Evolutionary conservation across 1,140 invertebrate genomes (phyloP).

Genomic region (Drosophila subobscura): DNA sequence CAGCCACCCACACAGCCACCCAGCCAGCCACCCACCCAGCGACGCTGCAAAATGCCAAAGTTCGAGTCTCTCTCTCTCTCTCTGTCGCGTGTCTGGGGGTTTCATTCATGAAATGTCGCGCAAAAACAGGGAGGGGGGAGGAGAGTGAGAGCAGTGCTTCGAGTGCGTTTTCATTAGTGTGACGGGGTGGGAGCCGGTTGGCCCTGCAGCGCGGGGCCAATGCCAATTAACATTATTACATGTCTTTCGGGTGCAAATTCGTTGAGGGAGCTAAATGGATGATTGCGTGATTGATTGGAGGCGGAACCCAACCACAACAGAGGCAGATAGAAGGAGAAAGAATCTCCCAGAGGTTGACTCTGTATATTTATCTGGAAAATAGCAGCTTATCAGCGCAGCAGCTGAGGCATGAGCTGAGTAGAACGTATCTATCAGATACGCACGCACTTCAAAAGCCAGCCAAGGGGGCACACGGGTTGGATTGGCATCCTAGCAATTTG

Average conservation of each 20-base stretch:
- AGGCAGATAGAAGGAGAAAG: background rate
- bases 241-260: slow-evolving; percentile 34
- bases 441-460: too few species aligned
- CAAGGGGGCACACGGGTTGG: too few species aligned
- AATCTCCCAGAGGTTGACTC: background rate
- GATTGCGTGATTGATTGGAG: slow-evolving; percentile 36
- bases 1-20: background rate
- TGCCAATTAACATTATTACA: slow-evolving; percentile 52
- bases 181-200: slow-evolving; percentile 2
- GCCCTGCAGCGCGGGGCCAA: slow-evolving; percentile 15
- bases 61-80: background rate
- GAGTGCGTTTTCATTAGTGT: slow-evolving; percentile 51
- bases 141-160: background rate
- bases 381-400: too few species aligned
- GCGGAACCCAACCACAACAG: slow-evolving; percentile 7
- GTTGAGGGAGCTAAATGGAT: slow-evolving; percentile 21
- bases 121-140: background rate
- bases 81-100: slow-evolving; percentile 9
- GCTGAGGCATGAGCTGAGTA: too few species aligned
- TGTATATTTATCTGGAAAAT: slow-evolving; percentile 10
- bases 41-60: slow-evolving; percentile 33
- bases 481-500: slow-evolving; percentile 12
- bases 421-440: too few species aligned
- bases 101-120: slow-evolving; percentile 58
- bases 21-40: background rate